phyloP scores from a whole-genome alignment of 30 jellyfish, hydroid and myxozoan genomes.

The Aurelia aurita region DNA sequence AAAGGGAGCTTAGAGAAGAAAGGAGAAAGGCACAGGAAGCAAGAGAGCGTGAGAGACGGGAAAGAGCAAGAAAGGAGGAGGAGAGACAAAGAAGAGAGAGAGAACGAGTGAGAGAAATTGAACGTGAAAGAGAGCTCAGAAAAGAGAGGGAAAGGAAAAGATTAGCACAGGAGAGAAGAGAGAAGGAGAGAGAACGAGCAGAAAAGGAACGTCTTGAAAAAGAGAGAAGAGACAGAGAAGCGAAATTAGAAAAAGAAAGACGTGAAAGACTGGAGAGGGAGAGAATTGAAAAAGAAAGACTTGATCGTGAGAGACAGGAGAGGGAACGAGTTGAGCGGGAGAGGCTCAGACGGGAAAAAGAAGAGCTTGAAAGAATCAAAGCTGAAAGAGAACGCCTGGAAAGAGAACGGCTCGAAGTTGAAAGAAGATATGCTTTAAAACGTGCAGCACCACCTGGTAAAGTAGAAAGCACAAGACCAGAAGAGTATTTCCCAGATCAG shows the following conservation, averaged over 20 bases:
- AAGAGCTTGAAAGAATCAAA: constrained; percentile 80
- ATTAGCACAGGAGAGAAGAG: constrained; percentile 83
- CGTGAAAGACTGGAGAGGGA: constrained; percentile 91
- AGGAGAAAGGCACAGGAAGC: constrained; percentile 88
- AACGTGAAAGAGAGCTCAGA: constrained; percentile 77
- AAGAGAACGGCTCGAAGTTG: constrained; percentile 89
- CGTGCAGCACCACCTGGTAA: constrained; percentile 64
- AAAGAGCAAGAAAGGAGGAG: constrained; percentile 92
- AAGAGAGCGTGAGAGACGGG: constrained; percentile 92
- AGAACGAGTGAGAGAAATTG: constrained; percentile 85
- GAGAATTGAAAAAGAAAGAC: constrained; percentile 83
- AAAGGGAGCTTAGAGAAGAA: constrained; percentile 85
- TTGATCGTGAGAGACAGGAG: constrained; percentile 91
- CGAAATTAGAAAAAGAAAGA: constrained; percentile 85
- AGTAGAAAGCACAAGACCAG: constrained; percentile 43
- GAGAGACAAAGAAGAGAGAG: constrained; percentile 86
- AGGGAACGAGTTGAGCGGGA: constrained; percentile 91
- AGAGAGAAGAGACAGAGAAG: constrained; percentile 87
- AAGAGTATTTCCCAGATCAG: constrained; percentile 56
- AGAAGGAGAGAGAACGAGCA: constrained; percentile 87
- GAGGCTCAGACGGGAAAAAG: constrained; percentile 76
- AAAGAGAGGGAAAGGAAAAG: constrained; percentile 71
- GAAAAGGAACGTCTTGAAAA: constrained; percentile 86
- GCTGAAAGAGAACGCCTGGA: constrained; percentile 92
- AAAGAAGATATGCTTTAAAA: constrained; percentile 60